Evolutionary conservation across 2,113 vertebrate species (phyloP).

Genomic region (Mormoops blainvillei): DNA sequence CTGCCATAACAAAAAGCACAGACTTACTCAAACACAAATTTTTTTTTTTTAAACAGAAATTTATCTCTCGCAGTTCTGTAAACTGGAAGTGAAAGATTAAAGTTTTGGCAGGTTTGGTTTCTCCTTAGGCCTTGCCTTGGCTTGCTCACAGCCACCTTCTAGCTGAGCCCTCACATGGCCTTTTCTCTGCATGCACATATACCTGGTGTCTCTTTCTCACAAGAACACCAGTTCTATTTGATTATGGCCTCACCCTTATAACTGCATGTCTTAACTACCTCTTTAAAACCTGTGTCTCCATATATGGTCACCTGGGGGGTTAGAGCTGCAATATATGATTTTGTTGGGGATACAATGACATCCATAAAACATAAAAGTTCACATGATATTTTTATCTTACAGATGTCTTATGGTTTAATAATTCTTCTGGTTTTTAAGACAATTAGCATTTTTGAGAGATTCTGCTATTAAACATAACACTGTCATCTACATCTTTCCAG

Average conservation of each 20-base stretch:
- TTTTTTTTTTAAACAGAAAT: background rate
- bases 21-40: background rate
- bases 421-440: background rate
- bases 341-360: background rate
- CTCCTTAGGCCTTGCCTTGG: background rate
- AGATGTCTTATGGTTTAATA: background rate
- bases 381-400: background rate
- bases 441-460: background rate
- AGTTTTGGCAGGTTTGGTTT: background rate
- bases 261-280: background rate
- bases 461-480: background rate
- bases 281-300: background rate
- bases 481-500: background rate
- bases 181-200: background rate
- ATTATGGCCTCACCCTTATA: too few species aligned
- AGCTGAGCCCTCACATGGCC: background rate
- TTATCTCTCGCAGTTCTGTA: background rate
- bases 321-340: background rate
- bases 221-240: background rate
- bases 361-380: background rate
- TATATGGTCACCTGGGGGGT: background rate
- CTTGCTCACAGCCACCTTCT: background rate
- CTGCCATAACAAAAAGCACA: background rate
- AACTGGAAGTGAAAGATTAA: background rate
- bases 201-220: background rate